phyloP scores from a whole-genome alignment of 1,140 invertebrate genomes.

The Tetragonula clypearis region DNA sequence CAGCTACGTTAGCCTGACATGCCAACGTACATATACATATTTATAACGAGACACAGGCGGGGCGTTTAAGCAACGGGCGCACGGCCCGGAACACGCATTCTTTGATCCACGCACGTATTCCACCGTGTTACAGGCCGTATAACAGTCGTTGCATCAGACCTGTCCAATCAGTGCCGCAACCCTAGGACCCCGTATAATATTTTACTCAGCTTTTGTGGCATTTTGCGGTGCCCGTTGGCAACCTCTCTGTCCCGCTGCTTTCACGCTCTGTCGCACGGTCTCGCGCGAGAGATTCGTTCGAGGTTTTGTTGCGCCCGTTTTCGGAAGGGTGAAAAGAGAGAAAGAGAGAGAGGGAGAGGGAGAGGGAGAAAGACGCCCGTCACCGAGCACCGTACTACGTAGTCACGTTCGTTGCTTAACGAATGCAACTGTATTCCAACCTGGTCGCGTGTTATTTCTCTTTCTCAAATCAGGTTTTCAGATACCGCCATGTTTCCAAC shows the following conservation, averaged over 20 bases:
- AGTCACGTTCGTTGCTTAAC: constrained; percentile 73
- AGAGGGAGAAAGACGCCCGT: constrained; percentile 14
- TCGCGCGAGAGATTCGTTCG: background rate
- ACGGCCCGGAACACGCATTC: constrained; percentile 52
- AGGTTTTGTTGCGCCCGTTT: background rate
- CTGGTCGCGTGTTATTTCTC: constrained; percentile 54
- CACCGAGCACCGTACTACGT: constrained; percentile 49
- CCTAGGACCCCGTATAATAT: constrained; percentile 59
- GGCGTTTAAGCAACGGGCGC: constrained; percentile 59
- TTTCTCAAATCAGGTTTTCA: constrained; percentile 49
- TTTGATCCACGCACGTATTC: constrained; percentile 67
- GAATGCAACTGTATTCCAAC: constrained; percentile 57
- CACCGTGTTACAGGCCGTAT: constrained; percentile 45
- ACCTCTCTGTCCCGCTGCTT: background rate
- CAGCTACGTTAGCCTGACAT: constrained; percentile 13
- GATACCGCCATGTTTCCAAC: constrained; percentile 31
- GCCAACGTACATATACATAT: constrained; percentile 48
- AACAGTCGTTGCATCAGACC: background rate
- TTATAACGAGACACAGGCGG: constrained; percentile 60
- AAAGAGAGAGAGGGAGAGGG: too few species aligned
- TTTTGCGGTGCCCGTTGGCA: constrained; percentile 38
- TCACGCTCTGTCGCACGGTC: constrained; percentile 20
- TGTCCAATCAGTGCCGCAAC: constrained; percentile 61
- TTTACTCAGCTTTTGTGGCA: constrained; percentile 64
- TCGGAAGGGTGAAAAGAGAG: background rate